Evolutionary conservation across 2,888 invertebrate genomes (phyloP), one percentile per base, ranked within the genome.

Genomic region (Hetaerina titia): DNA sequence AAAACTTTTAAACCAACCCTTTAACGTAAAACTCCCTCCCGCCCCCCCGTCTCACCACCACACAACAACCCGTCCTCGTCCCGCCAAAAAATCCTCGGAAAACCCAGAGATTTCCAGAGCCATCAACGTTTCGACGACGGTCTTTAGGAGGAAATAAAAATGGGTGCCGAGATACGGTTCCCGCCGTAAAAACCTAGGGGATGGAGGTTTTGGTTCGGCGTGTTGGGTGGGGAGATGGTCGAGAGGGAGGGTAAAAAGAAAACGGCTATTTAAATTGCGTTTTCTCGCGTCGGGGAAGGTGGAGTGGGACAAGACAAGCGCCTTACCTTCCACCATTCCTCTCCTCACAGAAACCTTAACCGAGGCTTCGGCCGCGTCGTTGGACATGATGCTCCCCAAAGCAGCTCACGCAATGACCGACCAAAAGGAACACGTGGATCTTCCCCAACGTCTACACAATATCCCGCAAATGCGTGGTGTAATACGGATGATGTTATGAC

Each of bases 131-230:
- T 17, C 17, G 19, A 9, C n/a, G 22, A 22, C n/a, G 69, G 69
- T 69, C 69, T 69, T 69, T 69, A 69, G 69, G 69, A 22, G 22
- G n/a, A 69, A 69, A 69, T 69, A 69, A 69, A 69, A 69, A n/a
- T 69, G 69, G 69, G 69, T n/a, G 69, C 69, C 19, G n/a, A 69
- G 22, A 69, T 69, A n/a, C 69, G 69, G 69, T 69, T n/a, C 69
- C 69, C 17, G 69, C 69, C 17, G 69, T 69, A 69, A 69, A 69
- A 69, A n/a, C 69, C 8, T 7, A 69, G 22, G 69, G n/a, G n/a
- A 22, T 19, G 7, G 19, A 69, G 69, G 69, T 22, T 22, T 22
- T 22, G 69, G n/a, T n/a, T n/a, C 22, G 69, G 7, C n/a, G 69
- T 22, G 7, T 22, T 22, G n/a, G 69, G n/a, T n/a, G 69, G 2